A percentile compares a stretch with the other conserved stretches of the same genome.
phyloP scores from a whole-genome alignment of 2,113 vertebrate species.

The Arvicanthis niloticus region DNA sequence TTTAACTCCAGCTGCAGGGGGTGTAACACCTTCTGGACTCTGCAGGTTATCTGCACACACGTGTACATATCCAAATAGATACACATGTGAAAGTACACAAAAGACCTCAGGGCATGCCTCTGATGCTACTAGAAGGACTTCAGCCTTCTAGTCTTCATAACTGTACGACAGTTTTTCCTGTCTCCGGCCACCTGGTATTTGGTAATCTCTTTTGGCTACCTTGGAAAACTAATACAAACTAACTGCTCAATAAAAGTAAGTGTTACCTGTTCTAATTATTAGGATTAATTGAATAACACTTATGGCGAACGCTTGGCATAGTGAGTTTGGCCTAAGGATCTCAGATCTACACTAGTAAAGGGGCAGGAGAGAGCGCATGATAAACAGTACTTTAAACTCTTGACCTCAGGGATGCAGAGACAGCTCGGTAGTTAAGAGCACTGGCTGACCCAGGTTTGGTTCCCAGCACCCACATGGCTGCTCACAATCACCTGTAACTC shows the following conservation, averaged over 20 bases:
- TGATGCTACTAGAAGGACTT: background rate
- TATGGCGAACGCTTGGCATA: background rate
- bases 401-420: background rate
- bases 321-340: background rate
- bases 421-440: background rate
- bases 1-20: background rate
- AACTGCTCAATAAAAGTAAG: conserved; percentile 38
- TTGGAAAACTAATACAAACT: conserved; percentile 7
- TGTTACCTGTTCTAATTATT: background rate
- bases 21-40: background rate
- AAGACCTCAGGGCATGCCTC: background rate
- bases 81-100: background rate
- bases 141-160: background rate
- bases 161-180: background rate
- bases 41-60: background rate
- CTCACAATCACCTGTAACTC: background rate
- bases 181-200: background rate
- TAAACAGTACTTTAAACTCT: background rate
- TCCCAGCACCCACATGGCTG: too few relatives aligned
- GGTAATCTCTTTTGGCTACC: background rate
- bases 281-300: background rate
- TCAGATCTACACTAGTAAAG: background rate
- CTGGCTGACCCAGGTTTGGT: background rate
- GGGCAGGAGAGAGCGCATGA: background rate
- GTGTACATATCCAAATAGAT: background rate